These are phyloP conservation scores for Pyrrhura leucotis DNA, from an alignment of 2,797 vertebrate genomes.

Conservation along the genomic window DNA sequence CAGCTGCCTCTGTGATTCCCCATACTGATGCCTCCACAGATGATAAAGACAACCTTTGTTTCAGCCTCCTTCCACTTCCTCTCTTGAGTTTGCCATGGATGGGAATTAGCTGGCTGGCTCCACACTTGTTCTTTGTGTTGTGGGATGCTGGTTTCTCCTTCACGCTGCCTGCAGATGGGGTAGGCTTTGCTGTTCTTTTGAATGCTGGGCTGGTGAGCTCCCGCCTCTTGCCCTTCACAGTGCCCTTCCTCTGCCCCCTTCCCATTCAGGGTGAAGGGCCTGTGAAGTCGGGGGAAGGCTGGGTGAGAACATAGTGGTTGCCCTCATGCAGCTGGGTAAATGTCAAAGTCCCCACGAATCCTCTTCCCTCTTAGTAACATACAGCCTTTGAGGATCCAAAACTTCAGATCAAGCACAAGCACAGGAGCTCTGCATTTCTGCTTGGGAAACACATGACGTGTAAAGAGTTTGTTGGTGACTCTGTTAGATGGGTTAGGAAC, in stretches of 20 bases:
- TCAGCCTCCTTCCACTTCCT: neutral
- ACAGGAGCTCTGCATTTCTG: neutral
- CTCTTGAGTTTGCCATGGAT: neutral
- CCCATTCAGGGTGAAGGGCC: neutral
- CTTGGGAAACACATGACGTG: fast-evolving
- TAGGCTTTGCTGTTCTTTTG: neutral
- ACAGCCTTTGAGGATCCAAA: slow-evolving; percentile 23
- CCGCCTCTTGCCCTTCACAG: neutral
- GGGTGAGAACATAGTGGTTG: neutral
- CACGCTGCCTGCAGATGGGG: neutral
- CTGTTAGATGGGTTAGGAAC: neutral
- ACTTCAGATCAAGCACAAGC: neutral
- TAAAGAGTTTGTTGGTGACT: neutral
- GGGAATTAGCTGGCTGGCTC: neutral
- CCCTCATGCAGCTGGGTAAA: neutral
- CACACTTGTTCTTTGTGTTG: slow-evolving; percentile 5
- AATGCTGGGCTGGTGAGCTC: neutral
- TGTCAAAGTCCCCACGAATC: neutral
- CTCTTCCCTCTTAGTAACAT: neutral
- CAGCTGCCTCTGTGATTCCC: neutral
- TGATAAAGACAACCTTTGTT: slow-evolving; percentile 39
- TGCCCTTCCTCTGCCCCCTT: neutral
- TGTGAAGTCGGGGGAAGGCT: neutral
- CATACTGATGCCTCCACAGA: neutral
- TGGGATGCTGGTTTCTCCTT: neutral